Evolutionary conservation across 2,888 invertebrate species (phyloP).

Genomic region (Trissoscelio sp.): DNA sequence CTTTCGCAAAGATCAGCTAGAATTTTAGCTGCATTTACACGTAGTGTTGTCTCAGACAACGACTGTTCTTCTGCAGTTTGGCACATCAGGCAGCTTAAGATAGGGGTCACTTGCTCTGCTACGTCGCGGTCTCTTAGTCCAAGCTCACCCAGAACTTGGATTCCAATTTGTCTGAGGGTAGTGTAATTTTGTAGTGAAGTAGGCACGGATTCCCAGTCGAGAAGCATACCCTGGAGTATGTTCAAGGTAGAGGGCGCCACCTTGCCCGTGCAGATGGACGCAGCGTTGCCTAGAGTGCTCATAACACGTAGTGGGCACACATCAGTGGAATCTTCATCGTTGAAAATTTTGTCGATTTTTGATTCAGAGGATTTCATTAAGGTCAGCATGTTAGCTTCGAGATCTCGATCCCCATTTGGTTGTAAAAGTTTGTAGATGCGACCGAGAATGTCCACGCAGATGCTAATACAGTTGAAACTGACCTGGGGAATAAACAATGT

Average conservation of each 20-base stretch:
- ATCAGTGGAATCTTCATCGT: conserved; percentile 67
- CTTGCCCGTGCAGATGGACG: conserved; percentile 75
- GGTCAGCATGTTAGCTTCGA: conserved; percentile 71
- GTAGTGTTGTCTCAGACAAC: conserved; percentile 81
- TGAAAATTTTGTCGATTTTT: conserved; percentile 74
- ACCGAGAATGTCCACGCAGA: conserved; percentile 78
- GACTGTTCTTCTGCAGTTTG: conserved; percentile 81
- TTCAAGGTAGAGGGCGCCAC: conserved; percentile 73
- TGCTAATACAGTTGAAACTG: conserved; percentile 72
- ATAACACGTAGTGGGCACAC: conserved; percentile 76
- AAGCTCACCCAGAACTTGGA: conserved; percentile 85
- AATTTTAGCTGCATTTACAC: conserved; percentile 88
- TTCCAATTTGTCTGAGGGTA: conserved; percentile 82
- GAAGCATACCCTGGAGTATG: conserved; percentile 77
- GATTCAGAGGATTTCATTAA: conserved; percentile 76
- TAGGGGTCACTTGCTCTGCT: conserved; percentile 87
- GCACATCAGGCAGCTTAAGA: conserved; percentile 86
- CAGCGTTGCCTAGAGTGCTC: conserved; percentile 79
- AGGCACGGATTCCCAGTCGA: conserved; percentile 77
- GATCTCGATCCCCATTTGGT: conserved; percentile 49
- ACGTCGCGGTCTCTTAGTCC: conserved; percentile 87
- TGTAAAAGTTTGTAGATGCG: conserved; percentile 72
- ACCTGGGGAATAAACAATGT: conserved; percentile 23
- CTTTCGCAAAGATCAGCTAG: conserved; percentile 89
- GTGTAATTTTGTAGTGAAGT: conserved; percentile 63